Base-by-base conservation (phyloP, 2,888 invertebrate genomes). In the Anodontia alba region DNA sequence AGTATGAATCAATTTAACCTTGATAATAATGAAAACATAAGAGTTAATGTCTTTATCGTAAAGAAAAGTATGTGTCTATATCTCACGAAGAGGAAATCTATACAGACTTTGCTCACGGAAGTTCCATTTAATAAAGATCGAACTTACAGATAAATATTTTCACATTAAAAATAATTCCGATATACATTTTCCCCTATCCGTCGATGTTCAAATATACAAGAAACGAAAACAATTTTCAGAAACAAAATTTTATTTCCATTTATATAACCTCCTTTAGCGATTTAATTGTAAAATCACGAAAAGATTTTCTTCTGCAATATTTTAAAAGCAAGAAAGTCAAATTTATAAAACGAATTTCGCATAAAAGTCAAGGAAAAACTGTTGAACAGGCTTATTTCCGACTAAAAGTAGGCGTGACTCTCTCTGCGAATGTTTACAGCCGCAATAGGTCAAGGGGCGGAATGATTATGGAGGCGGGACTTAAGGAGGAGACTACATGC, bases 381-480 rank as follows among this genome's bases (percentile, higher is more conserved):
- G 62, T 62, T 62, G 62, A 62, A 33, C 62, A 62, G 5, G 62
- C 10, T 62, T 62, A 62, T 33, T 62, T 31, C 62, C 23, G 33
- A 33, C 12, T 38, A 23, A 1, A 69, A 72, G 72, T 20, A 54
- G 72, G 72, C 72, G 72, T 51, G 62, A 67, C 49, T 49, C 20
- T 54, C 29, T 23, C 2, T 23, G 38, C 26, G 31, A 43, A 49
- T 80, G 79, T 79, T 83, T 76, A 74, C 76, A 42, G 49, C 42
- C 71, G 49, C 43, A 51, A 83, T 80, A 80, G 80, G 80, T 76
- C 66, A 76, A 38, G 29, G 57, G 75, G 78, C 62, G 81, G 78
- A 75, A 1, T 17, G 7, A n/a, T 23, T 29, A 23, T 12, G 26
- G 69, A 42, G 69, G 69, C 69, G 8, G 69, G 69, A 26, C 15